A percentile compares a stretch with the other conserved stretches of the same genome.
phyloP scores from a whole-genome alignment of 1,140 invertebrate species.

The Drosophila parabipectinata region DNA sequence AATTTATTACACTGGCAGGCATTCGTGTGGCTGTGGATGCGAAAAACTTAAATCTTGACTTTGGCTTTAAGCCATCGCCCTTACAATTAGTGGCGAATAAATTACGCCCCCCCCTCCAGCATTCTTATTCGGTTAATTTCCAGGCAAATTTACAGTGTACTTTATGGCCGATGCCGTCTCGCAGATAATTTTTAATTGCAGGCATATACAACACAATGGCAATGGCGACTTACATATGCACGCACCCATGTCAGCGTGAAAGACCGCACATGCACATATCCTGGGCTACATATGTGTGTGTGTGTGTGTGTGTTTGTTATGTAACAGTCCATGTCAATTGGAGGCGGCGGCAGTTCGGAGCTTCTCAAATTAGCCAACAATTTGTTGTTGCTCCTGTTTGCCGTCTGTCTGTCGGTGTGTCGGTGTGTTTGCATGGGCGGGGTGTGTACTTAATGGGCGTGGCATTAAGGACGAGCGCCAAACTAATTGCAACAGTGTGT shows the following conservation, averaged over 20 bases:
- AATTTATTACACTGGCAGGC: constrained; percentile 63
- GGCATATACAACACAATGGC: constrained; percentile 10
- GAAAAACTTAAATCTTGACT: neutral
- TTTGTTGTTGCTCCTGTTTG: constrained; percentile 54
- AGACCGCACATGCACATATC: constrained; percentile 15
- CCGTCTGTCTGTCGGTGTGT: neutral
- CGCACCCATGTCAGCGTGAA: neutral
- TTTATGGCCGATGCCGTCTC: constrained; percentile 62
- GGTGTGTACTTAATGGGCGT: constrained; percentile 68
- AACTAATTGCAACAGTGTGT: constrained; percentile 60
- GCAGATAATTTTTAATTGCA: constrained; percentile 77
- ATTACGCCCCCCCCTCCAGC: neutral
- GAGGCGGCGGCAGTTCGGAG: constrained; percentile 35
- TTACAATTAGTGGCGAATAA: neutral
- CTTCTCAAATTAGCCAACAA: constrained; percentile 76
- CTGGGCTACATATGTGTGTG: neutral
- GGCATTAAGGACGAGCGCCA: constrained; percentile 59
- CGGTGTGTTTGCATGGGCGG: constrained; percentile 12
- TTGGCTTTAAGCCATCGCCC: neutral
- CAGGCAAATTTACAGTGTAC: constrained; percentile 52
- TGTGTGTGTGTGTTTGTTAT: constrained; percentile 17
- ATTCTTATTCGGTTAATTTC: constrained; percentile 2
- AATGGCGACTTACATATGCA: constrained; percentile 9
- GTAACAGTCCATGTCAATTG: constrained; percentile 32
- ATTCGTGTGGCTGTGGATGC: constrained; percentile 20